Percentiles rank a stretch among this genome's conserved stretches.
phyloP scores from a whole-genome alignment of 2,113 vertebrate genomes.

The Hepsetus odoe region DNA sequence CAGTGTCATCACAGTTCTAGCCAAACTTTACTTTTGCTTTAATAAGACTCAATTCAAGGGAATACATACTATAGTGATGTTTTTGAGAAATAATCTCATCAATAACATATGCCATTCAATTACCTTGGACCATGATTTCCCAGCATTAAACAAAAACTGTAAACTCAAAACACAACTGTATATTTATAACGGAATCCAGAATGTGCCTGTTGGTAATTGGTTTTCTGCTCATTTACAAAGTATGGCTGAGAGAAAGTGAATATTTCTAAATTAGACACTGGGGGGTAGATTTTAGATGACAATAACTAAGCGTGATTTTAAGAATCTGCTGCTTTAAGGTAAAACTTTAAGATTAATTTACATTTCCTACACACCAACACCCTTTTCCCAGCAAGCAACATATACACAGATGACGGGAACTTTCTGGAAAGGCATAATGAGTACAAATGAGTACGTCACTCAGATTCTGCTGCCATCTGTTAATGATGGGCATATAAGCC shows the following conservation, averaged over 20 bases:
- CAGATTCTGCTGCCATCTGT: constrained; percentile 42
- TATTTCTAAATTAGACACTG: not conserved
- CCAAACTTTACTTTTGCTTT: not conserved
- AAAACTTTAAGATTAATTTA: not conserved
- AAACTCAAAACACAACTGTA: not conserved
- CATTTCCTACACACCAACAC: constrained; percentile 6
- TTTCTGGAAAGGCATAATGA: constrained; percentile 21
- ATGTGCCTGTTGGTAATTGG: not conserved
- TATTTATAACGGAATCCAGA: not conserved
- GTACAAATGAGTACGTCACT: constrained; percentile 34
- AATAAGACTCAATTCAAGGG: not conserved
- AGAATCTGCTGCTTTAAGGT: not conserved
- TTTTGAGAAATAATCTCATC: too few species aligned
- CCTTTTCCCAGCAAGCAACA: not conserved
- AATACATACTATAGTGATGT: too few species aligned
- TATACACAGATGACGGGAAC: constrained; percentile 2
- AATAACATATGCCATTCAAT: too few species aligned
- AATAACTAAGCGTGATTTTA: not conserved
- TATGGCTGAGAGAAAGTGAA: not conserved
- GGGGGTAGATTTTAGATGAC: not conserved
- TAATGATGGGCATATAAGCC: constrained; percentile 31
- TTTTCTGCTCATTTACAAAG: not conserved
- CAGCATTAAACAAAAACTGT: not conserved
- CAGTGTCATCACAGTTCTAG: constrained; percentile 18
- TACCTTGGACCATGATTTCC: not conserved